Conservation (phyloP, 2,797 vertebrate species). For the Cuculus canorus region DNA sequence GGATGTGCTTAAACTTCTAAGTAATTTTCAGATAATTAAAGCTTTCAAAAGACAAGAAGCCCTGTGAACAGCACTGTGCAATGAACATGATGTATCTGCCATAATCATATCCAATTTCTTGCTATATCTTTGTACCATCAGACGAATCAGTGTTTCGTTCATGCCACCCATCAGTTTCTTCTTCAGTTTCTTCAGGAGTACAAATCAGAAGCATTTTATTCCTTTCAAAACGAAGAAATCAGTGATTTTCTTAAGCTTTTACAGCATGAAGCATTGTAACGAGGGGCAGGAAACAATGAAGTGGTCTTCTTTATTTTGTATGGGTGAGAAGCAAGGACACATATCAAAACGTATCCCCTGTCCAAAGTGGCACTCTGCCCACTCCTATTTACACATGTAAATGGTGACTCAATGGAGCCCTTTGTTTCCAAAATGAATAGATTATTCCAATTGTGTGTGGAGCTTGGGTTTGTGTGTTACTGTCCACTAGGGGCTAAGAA, state of each 20-base stretch:
- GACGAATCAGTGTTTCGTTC: not conserved
- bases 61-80: not conserved
- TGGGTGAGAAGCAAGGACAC: not conserved
- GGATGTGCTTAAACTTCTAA: not conserved
- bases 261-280: not conserved
- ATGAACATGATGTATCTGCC: not conserved
- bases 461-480: not conserved
- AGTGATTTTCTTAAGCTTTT: not conserved
- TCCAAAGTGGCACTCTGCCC: not conserved
- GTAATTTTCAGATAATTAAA: not conserved
- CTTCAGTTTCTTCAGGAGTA: not conserved
- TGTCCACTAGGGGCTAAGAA: slow-evolving; percentile 17
- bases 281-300: not conserved
- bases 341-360: not conserved
- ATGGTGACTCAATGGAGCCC: not conserved
- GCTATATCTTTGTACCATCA: not conserved
- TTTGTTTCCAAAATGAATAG: not conserved
- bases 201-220: not conserved
- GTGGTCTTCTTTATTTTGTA: not conserved
- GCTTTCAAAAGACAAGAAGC: not conserved
- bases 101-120: not conserved
- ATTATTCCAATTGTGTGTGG: not conserved
- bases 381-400: not conserved
- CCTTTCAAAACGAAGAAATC: not conserved
- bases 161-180: not conserved